Conservation (phyloP, 2,797 vertebrate species). For the Thaleichthys pacificus region DNA sequence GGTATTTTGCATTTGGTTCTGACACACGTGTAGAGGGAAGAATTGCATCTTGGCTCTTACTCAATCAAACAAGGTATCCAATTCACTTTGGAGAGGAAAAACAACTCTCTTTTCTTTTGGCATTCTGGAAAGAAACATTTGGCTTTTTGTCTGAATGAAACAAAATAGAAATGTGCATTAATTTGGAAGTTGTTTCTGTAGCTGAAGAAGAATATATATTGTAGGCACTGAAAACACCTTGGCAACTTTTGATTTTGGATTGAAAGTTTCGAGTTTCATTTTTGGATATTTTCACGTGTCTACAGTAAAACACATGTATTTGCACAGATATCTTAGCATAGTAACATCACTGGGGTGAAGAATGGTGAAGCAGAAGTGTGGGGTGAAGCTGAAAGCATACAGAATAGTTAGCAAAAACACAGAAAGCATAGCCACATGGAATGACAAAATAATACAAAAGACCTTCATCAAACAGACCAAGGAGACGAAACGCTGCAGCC, state of each 20-base stretch:
- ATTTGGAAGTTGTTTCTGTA: neutral
- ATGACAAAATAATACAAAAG: too few relatives aligned
- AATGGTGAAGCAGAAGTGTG: too few relatives aligned
- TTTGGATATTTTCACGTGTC: neutral
- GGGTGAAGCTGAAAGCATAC: too few relatives aligned
- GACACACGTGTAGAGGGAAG: slow-evolving; percentile 8
- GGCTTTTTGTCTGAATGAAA: neutral
- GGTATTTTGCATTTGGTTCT: slow-evolving; percentile 34
- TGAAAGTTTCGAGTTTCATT: neutral
- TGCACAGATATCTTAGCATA: too few relatives aligned
- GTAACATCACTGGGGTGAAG: too few relatives aligned
- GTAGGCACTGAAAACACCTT: too few relatives aligned
- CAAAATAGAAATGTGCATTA: neutral
- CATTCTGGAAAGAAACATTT: neutral
- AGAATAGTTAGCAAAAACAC: too few relatives aligned
- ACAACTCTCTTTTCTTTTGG: neutral
- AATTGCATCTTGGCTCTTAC: neutral
- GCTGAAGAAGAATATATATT: too few relatives aligned
- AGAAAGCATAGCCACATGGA: too few relatives aligned
- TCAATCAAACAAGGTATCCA: neutral
- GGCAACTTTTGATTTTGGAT: neutral
- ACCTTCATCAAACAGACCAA: too few relatives aligned
- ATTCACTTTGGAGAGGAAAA: neutral
- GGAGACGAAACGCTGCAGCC: too few relatives aligned
- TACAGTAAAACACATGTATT: neutral